Conservation (phyloP, 2,113 vertebrate genomes). For the Toxotes chatareus region DNA sequence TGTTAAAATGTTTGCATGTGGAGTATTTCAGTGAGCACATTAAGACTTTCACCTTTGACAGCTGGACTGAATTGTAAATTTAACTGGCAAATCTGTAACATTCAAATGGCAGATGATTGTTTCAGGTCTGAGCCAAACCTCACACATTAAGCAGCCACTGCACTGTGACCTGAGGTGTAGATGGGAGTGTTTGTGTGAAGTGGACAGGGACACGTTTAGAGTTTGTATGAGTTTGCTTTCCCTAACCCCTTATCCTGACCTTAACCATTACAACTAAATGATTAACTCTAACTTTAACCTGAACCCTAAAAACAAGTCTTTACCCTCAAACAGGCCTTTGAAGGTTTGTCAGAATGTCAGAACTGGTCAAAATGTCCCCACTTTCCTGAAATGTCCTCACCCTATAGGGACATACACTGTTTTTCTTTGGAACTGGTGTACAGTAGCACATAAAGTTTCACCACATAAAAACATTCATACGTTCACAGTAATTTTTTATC, state of each 20-base stretch:
- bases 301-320: too few relatives aligned
- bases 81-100: conserved; percentile 42
- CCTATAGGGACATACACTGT: too few relatives aligned
- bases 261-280: too few relatives aligned
- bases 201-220: not conserved
- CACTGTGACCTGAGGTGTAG: not conserved
- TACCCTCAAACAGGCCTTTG: too few relatives aligned
- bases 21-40: not conserved
- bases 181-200: not conserved
- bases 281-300: too few relatives aligned
- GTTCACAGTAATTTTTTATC: too few relatives aligned
- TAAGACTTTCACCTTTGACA: not conserved
- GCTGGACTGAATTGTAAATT: conserved; percentile 27
- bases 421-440: not conserved
- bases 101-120: conserved; percentile 25
- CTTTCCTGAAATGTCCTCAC: too few relatives aligned
- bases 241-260: too few relatives aligned
- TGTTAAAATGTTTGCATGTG: too few relatives aligned
- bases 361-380: too few relatives aligned
- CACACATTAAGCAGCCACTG: not conserved
- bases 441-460: not conserved
- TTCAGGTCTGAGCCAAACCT: not conserved
- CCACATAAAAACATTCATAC: not conserved
- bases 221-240: too few relatives aligned
- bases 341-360: too few relatives aligned